Percentiles rank a stretch among this genome's conserved stretches.
Evolutionary conservation across 92 coral and sea anemone species (phyloP).

Genomic region (Bergia puertoricense): DNA sequence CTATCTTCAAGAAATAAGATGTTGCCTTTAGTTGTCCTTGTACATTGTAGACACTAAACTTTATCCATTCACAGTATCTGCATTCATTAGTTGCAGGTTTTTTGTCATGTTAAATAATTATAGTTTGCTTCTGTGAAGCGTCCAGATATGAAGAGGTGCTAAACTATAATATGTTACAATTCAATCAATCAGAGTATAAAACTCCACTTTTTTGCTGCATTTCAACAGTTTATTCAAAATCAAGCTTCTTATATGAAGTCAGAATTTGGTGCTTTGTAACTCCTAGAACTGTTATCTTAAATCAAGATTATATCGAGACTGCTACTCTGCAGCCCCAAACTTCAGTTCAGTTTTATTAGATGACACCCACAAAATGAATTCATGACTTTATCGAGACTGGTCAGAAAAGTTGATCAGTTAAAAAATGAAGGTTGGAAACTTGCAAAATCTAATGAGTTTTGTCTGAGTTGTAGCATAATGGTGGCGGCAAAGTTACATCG

Average conservation of each 20-base stretch:
- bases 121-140: slow-evolving; percentile 44
- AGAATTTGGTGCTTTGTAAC: too few relatives aligned
- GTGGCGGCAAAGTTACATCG: neutral
- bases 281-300: neutral
- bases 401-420: neutral
- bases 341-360: neutral
- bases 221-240: neutral
- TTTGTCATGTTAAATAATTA: slow-evolving; percentile 15
- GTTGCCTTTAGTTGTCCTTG: slow-evolving; percentile 7
- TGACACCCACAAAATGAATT: neutral
- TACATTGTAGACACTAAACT: slow-evolving; percentile 33
- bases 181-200: neutral
- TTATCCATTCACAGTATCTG: slow-evolving; percentile 31
- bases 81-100: slow-evolving; percentile 14
- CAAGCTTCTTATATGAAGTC: too few relatives aligned
- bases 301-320: too few relatives aligned
- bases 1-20: neutral
- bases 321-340: neutral
- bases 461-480: slow-evolving; percentile 27
- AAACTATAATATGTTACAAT: slow-evolving; percentile 10
- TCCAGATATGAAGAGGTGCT: slow-evolving; percentile 12
- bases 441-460: neutral
- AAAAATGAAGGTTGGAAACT: neutral
- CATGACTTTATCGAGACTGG: neutral
- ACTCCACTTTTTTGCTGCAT: neutral